Base-by-base conservation (phyloP, 1,140 invertebrate species). In the Drosophila guanche region DNA sequence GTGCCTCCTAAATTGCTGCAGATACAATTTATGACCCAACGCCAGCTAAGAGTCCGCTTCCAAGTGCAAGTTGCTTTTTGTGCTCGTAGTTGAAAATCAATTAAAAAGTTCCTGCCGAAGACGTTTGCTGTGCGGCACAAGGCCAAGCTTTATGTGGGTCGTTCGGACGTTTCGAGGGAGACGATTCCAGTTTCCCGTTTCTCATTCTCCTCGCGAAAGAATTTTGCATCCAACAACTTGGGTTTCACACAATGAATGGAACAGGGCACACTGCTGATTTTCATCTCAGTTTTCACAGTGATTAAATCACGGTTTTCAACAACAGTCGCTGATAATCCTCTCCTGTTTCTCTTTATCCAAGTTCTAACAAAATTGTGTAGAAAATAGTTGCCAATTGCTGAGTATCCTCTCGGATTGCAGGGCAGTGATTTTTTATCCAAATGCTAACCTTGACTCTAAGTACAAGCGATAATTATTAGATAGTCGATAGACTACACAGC, bases 101-200 rank as follows among this genome's bases (percentile, higher is more conserved):
- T 86, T 86, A 86, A 86, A 86, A 86, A 86, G 81, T 85, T 85
- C 83, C 76, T 86, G 80, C 72, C 63, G 63, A 86, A 86, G 71
- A 84, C 74, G 74, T 41, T 73, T 47, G 37, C 33, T 12, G 58
- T 57, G 43, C 57, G 22, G 25, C 48, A 61, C 76, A 71, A 79
- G 70, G 76, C 65, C 61, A 48, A 20, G 47, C 60, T 63, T 65
- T 62, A 65, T 68, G 55, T 68, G 55, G 63, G 45, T 42, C 25
- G 50, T 45, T 37, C 46, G 20, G 58, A 56, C 8, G 27, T 20
- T 8, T 22, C 16, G 40, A 12, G 22, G 25, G 7, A 45, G 5
- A 8, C 4, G 40, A 10, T 20, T 20, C 16, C 16, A 20, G 16
- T 20, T 33, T 10, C 29, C 29, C 29, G 29, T 37, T 33, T 10